Conservation (phyloP, 2,888 invertebrate species). For the Quadriops clusia region DNA sequence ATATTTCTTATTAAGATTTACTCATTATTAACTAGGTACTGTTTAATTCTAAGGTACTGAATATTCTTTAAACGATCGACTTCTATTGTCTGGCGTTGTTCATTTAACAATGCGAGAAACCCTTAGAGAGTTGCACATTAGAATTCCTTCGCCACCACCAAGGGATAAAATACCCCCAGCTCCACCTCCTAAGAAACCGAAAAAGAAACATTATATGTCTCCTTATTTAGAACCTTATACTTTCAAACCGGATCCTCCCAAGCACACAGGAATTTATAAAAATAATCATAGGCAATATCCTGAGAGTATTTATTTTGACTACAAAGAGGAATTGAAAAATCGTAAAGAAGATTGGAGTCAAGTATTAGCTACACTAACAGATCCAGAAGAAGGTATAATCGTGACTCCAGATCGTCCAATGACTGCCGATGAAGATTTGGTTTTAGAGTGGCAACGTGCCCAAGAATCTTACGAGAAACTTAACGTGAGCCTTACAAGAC, state of each 20-base stretch:
- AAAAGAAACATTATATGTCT: slow-evolving; percentile 20
- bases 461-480: no score
- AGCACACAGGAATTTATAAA: slow-evolving; percentile 24
- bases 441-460: no score
- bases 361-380: background rate
- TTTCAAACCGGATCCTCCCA: slow-evolving; percentile 18
- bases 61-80: slow-evolving; percentile 32
- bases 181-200: slow-evolving; percentile 11
- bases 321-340: slow-evolving; percentile 20
- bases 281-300: slow-evolving; percentile 27
- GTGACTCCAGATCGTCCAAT: slow-evolving; percentile 1
- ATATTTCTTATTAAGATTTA: background rate
- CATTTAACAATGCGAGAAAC: slow-evolving; percentile 31
- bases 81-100: slow-evolving; percentile 32
- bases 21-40: slow-evolving; percentile 1
- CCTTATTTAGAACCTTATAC: slow-evolving; percentile 28
- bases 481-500: no score
- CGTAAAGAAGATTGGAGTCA: background rate
- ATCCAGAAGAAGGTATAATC: background rate
- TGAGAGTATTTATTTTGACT: slow-evolving; percentile 29
- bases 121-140: slow-evolving; percentile 31
- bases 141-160: slow-evolving; percentile 33
- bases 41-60: slow-evolving; percentile 14
- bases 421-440: no score
- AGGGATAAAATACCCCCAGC: slow-evolving; percentile 14